Conservation (phyloP, 92 coral and sea anemone genomes). For the Desmophyllum pertusum region DNA sequence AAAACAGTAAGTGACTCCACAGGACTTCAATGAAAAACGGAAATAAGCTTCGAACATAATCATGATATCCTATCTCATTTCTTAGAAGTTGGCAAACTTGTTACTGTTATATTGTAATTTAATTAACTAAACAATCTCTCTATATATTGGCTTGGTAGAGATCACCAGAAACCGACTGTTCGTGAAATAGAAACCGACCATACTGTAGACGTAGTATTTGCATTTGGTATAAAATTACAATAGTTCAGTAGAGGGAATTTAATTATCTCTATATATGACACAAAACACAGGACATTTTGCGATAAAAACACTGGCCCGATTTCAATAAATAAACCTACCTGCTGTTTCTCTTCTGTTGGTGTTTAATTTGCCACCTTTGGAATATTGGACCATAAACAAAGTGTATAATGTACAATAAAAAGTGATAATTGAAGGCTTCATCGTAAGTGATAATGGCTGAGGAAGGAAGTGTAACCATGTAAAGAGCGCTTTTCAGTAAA, state of each 20-base stretch:
- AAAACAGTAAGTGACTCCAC: background rate
- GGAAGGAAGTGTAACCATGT: background rate
- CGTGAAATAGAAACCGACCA: background rate
- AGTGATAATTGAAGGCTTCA: background rate
- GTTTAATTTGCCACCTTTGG: background rate
- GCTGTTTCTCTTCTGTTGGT: background rate
- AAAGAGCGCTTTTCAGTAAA: background rate
- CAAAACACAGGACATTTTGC: background rate
- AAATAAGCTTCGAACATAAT: background rate
- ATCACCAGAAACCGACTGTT: background rate
- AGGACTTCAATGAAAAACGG: background rate
- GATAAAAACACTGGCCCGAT: background rate
- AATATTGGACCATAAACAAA: background rate
- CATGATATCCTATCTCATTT: background rate
- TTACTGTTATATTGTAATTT: background rate
- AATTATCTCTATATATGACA: background rate
- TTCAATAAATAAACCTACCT: background rate
- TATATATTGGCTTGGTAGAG: background rate
- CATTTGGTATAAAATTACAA: background rate
- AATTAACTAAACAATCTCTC: background rate
- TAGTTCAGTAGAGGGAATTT: too few relatives aligned
- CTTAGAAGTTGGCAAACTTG: background rate
- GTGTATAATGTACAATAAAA: background rate
- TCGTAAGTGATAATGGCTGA: background rate
- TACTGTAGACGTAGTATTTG: background rate